phyloP scores from a whole-genome alignment of 2,797 vertebrate genomes.

The Semotilus atromaculatus region DNA sequence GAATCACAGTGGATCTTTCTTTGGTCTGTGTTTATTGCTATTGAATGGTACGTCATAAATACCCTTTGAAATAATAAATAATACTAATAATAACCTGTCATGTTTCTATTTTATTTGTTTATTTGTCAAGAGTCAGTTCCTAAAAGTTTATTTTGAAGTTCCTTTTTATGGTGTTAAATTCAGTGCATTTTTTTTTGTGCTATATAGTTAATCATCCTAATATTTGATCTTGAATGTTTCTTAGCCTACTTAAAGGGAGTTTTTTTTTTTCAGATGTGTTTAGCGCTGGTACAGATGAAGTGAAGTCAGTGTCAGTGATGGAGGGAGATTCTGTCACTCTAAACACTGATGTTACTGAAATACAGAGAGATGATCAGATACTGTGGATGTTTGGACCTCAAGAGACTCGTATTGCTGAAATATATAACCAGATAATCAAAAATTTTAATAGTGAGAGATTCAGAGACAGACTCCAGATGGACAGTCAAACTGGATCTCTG shows the following conservation, averaged over 20 bases:
- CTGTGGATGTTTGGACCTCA: background rate
- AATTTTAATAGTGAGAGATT: too few species aligned
- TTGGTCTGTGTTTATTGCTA: background rate
- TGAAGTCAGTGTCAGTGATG: background rate
- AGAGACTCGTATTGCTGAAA: background rate
- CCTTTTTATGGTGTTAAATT: background rate
- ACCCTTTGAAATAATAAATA: background rate
- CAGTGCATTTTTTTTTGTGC: background rate
- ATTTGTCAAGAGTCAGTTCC: background rate
- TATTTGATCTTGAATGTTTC: background rate
- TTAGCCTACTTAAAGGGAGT: background rate
- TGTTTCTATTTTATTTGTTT: background rate
- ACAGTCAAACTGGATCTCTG: background rate
- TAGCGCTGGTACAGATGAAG: background rate
- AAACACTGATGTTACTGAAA: background rate
- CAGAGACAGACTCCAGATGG: background rate
- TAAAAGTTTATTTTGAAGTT: background rate
- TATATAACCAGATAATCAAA: accelerated
- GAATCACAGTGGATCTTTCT: background rate
- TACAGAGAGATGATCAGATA: background rate
- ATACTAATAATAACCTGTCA: background rate
- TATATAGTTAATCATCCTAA: background rate
- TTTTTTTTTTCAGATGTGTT: background rate
- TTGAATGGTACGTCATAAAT: background rate
- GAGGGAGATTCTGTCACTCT: background rate